Percentiles rank a stretch among this genome's conserved stretches.
phyloP scores from a whole-genome alignment of 2,113 vertebrate genomes.

The Caretta caretta region DNA sequence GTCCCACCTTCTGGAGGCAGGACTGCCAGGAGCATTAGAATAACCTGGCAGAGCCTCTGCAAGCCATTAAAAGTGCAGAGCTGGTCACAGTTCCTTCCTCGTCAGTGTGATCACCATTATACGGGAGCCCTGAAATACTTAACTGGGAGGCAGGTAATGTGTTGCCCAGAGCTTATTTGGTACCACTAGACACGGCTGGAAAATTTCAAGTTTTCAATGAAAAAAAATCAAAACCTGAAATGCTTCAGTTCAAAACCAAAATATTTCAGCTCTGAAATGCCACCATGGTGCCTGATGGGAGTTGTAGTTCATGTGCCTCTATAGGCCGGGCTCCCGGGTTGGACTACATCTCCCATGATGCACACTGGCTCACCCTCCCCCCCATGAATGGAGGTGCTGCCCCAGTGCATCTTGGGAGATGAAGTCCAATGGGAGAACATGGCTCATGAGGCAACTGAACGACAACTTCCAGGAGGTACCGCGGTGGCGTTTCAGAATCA shows the following conservation, averaged over 20 bases:
- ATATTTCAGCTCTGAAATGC: not conserved
- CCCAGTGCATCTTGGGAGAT: not conserved
- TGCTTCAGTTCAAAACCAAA: not conserved
- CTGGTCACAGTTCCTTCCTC: not conserved
- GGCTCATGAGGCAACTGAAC: not conserved
- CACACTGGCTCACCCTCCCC: not conserved
- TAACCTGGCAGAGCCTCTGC: not conserved
- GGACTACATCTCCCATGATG: not conserved
- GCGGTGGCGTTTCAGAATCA: not conserved
- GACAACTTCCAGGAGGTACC: not conserved
- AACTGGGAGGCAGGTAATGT: not conserved
- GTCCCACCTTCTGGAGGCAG: not conserved
- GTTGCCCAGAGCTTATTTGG: not conserved
- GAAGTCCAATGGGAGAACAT: not conserved
- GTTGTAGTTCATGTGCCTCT: not conserved
- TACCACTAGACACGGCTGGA: not conserved
- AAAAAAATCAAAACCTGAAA: not conserved
- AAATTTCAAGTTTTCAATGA: not conserved
- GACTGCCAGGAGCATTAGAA: not conserved
- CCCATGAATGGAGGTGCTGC: not conserved
- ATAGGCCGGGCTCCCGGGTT: not conserved
- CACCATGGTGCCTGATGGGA: not conserved
- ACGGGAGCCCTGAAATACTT: not conserved
- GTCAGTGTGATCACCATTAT: not conserved
- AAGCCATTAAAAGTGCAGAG: not conserved